Evolutionary conservation across 2,113 vertebrate genomes (phyloP), one percentile per base, ranked within the genome.

Genomic region (Cottus gobio): DNA sequence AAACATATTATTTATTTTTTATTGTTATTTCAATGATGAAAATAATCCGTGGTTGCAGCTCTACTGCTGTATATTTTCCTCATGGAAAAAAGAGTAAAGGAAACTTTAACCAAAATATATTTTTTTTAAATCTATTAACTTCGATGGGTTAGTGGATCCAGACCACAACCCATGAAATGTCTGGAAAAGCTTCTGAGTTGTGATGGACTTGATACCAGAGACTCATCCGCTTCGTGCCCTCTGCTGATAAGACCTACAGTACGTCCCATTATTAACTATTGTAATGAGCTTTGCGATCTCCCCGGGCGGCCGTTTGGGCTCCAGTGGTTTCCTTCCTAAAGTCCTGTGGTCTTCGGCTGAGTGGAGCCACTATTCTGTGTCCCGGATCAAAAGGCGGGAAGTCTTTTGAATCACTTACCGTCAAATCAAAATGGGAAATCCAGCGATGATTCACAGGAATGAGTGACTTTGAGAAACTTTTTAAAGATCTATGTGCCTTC

Each of bases 371-470:
- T 28, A 12, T 34, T 66, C 26, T 58, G 67, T 42, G 36, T 74
- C 64, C 48, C 20, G 7, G 31, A 64, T 83, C 56, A 72, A 60
- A 50, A 86, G 66, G 39, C 56, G 0, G 34, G 16, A 13, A 70
- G 75, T 84, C 75, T 82, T 75, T 61, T 80, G 71, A 92, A 90
- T 93, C 90, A 87, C 79, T 92, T 77, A 79, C 82, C 64, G 85
- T 84, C 76, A 80, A 61, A 83, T 81, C 64, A 87, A 3, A 46
- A 90, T 79, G 89, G 85, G 86, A 91, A 93, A 88, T 88, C 82
- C 84, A 91, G 70, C 26, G 52, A 85, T 92, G 91, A 94, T 83
- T 95, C 88, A 92, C 75, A 80, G 71, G 85, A 71, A 89, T 64
- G 73, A 88, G 54, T 82, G 83, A 86, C 65, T 85, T 44, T 65